phyloP scores from a whole-genome alignment of 2,797 vertebrate genomes.

The Peromyscus aztecus region DNA sequence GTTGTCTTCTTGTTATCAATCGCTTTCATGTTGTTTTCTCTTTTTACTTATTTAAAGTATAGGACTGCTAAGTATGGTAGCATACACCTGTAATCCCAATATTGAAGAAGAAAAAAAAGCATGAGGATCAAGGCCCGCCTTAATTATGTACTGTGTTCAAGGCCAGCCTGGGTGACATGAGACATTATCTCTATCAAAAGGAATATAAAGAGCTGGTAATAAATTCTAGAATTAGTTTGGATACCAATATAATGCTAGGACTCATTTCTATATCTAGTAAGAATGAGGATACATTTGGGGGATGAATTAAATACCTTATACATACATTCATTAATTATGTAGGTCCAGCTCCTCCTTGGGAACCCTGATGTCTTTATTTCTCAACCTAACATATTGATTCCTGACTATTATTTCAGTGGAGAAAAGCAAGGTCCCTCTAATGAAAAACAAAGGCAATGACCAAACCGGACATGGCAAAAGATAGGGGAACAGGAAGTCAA shows the following conservation, averaged over 20 bases:
- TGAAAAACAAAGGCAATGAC: not conserved
- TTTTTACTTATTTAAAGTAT: not conserved
- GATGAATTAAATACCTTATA: not conserved
- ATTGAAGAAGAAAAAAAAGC: not conserved
- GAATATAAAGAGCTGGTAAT: not conserved
- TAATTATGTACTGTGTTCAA: not conserved
- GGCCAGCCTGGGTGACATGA: too few relatives aligned
- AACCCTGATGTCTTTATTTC: not conserved
- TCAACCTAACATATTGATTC: not conserved
- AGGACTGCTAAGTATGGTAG: not conserved
- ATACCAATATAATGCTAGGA: not conserved
- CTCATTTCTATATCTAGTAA: not conserved
- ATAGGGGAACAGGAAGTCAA: not conserved
- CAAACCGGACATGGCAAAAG: not conserved
- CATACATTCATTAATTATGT: not conserved
- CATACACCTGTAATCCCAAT: not conserved
- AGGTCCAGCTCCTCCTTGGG: not conserved
- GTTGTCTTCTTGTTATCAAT: not conserved
- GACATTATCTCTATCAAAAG: not conserved
- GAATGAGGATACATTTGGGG: not conserved
- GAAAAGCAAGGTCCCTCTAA: not conserved
- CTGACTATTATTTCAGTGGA: not conserved
- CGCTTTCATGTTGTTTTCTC: not conserved
- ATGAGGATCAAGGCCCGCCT: not conserved
- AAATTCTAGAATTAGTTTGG: conserved; percentile 1